A percentile compares a stretch with the other conserved stretches of the same genome.
phyloP scores from a whole-genome alignment of 1,140 invertebrate genomes.

The Metopolophium dirhodum region DNA sequence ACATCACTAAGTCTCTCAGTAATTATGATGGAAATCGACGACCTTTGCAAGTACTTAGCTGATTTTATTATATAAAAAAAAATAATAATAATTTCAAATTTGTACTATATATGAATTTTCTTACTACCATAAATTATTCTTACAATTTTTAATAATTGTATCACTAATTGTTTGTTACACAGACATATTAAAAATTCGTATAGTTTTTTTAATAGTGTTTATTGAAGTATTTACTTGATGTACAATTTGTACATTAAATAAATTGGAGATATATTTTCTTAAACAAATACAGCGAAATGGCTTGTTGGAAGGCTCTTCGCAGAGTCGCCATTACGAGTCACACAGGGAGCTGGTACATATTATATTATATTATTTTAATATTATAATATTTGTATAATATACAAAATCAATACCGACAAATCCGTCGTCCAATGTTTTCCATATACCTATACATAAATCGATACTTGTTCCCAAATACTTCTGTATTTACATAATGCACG shows the following conservation, averaged over 20 bases:
- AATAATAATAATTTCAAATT: background rate
- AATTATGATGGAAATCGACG: background rate
- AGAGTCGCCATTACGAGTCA: background rate
- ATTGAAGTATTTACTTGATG: background rate
- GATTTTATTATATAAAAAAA: too few relatives aligned
- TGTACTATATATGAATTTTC: background rate
- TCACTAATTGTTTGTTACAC: background rate
- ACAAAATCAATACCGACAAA: background rate
- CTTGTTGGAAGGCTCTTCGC: background rate
- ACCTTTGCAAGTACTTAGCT: too few relatives aligned
- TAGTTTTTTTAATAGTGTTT: background rate
- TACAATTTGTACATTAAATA: background rate
- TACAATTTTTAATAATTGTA: background rate
- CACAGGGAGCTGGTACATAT: background rate
- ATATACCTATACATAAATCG: constrained; percentile 4
- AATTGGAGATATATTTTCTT: background rate
- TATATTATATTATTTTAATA: background rate
- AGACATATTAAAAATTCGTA: background rate
- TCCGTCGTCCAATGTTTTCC: background rate
- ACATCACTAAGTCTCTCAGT: background rate
- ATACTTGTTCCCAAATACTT: background rate
- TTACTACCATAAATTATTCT: background rate
- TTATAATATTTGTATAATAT: background rate
- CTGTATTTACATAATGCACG: background rate
- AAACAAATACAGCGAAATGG: background rate